These are phyloP conservation scores for Tortricodes alternella DNA, from an alignment of 2,888 invertebrate species.

Conservation along the genomic window DNA sequence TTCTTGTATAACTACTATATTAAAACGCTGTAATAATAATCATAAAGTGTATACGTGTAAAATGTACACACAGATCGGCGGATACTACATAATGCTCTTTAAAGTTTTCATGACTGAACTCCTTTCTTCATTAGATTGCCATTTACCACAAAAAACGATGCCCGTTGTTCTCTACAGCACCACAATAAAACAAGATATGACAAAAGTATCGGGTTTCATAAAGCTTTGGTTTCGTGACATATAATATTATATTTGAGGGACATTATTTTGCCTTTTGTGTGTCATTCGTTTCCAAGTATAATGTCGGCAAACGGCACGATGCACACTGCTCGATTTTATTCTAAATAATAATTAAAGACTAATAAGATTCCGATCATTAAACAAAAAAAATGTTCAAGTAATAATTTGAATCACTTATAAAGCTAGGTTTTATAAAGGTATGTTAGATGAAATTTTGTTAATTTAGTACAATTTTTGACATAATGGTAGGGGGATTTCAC, in stretches of 20 bases:
- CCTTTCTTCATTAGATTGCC: conserved; percentile 26
- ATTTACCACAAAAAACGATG: conserved; percentile 52
- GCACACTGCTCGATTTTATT: conserved; percentile 47
- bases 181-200: conserved; percentile 81
- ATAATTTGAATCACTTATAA: too few relatives aligned
- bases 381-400: too few relatives aligned
- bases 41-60: too few relatives aligned
- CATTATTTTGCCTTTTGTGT: conserved; percentile 74
- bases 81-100: too few relatives aligned
- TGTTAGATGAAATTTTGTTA: too few relatives aligned
- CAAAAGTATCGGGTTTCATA: conserved; percentile 83
- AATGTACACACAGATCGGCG: too few relatives aligned
- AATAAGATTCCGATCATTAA: too few relatives aligned
- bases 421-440: too few relatives aligned
- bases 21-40: too few relatives aligned
- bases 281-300: conserved; percentile 56
- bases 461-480: too few relatives aligned
- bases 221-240: conserved; percentile 79
- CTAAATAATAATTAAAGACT: too few relatives aligned
- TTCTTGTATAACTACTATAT: not conserved
- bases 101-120: not conserved
- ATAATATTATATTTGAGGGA: conserved; percentile 80
- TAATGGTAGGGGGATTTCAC: too few relatives aligned
- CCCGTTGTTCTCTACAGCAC: conserved; percentile 70
- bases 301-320: conserved; percentile 48